A percentile compares a stretch with the other conserved stretches of the same genome.
phyloP scores from a whole-genome alignment of 2,888 invertebrate genomes.

The Rhogogaster chlorosoma region DNA sequence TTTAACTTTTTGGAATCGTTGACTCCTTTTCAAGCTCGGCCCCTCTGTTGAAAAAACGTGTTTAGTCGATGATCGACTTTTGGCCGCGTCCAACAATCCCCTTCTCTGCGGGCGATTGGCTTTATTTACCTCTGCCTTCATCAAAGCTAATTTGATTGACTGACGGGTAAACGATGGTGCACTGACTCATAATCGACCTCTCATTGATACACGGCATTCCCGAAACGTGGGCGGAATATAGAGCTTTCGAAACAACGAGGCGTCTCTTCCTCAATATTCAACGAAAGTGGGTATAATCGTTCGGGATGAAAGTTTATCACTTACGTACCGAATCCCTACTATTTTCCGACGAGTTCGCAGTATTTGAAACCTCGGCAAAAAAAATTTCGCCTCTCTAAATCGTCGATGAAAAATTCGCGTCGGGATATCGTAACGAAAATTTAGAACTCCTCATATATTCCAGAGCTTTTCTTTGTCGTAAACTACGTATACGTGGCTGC shows the following conservation, averaged over 20 bases:
- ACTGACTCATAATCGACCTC: background rate
- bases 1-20: background rate
- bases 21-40: background rate
- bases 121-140: conserved; percentile 12
- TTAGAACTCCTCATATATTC: background rate
- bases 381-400: too few relatives aligned
- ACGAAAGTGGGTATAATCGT: background rate
- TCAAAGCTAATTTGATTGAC: conserved; percentile 30
- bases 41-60: background rate
- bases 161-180: background rate
- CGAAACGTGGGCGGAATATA: background rate
- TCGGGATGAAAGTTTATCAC: background rate
- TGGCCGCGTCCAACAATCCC: background rate
- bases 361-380: too few relatives aligned
- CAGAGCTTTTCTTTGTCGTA: background rate
- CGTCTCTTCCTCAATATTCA: background rate
- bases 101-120: background rate
- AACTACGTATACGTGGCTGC: background rate
- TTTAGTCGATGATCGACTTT: conserved; percentile 16
- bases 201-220: background rate
- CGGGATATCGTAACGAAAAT: background rate
- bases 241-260: background rate
- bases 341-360: background rate
- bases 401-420: background rate
- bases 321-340: background rate